A percentile compares a stretch with the other conserved stretches of the same genome.
phyloP scores from a whole-genome alignment of 2,888 invertebrate genomes.

The Priocnemis perturbator region DNA sequence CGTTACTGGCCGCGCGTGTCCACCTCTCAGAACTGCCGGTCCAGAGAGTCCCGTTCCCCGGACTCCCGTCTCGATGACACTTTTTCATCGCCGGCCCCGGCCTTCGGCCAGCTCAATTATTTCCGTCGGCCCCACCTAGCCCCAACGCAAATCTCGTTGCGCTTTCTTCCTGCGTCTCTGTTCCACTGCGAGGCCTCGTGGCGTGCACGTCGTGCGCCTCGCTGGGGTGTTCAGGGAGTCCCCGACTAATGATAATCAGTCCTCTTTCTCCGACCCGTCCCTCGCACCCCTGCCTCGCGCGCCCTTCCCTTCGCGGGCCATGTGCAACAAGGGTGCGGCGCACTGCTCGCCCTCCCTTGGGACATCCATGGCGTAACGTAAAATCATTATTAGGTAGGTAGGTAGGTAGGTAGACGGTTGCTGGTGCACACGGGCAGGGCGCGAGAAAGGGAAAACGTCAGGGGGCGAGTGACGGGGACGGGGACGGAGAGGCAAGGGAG shows the following conservation, averaged over 20 bases:
- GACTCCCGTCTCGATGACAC: background rate
- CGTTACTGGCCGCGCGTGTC: conserved; percentile 12
- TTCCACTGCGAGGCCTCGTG: conserved; percentile 8
- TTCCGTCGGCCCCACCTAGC: background rate
- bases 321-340: conserved; percentile 74
- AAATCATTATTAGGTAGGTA: conserved; percentile 74
- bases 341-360: conserved; percentile 72
- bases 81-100: background rate
- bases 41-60: background rate
- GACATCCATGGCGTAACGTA: conserved; percentile 74
- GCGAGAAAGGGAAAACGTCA: conserved; percentile 50
- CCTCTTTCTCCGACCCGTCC: conserved; percentile 48
- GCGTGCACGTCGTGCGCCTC: conserved; percentile 44
- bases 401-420: conserved; percentile 52
- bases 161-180: conserved; percentile 9
- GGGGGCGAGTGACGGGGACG: conserved; percentile 24
- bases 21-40: too few species aligned
- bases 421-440: conserved; percentile 57
- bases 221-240: conserved; percentile 60
- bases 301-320: conserved; percentile 61
- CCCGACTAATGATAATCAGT: conserved; percentile 72
- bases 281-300: conserved; percentile 19
- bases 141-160: conserved; percentile 34
- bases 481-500: conserved; percentile 14
- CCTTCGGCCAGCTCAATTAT: background rate